Percentiles rank a stretch among this genome's conserved stretches.
phyloP scores from a whole-genome alignment of 2,888 invertebrate genomes.

The Melieria crassipennis region DNA sequence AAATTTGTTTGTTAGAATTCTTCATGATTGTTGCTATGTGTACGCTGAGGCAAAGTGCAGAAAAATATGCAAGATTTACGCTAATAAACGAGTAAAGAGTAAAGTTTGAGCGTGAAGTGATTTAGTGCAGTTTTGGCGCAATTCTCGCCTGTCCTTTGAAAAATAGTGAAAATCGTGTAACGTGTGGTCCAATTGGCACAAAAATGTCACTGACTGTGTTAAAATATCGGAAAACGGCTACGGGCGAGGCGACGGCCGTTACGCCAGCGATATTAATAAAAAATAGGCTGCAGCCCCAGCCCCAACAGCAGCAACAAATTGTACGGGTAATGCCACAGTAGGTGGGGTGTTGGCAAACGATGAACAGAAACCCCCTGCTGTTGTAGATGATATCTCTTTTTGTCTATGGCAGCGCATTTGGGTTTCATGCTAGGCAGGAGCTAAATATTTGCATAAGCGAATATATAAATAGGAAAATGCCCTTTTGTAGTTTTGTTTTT shows the following conservation, averaged over 20 bases:
- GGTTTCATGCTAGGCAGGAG: neutral
- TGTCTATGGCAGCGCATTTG: neutral
- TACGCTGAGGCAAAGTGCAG: no score
- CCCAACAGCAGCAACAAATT: conserved; percentile 36
- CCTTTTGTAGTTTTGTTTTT: no score
- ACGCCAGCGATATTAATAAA: conserved; percentile 41
- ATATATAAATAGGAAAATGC: neutral
- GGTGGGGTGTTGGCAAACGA: neutral
- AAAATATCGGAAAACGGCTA: conserved; percentile 49
- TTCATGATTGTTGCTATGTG: no score
- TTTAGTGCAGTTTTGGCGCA: no score
- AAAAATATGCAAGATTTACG: no score
- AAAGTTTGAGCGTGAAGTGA: no score
- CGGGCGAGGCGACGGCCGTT: conserved; percentile 42
- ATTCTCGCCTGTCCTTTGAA: neutral
- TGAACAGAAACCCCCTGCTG: neutral
- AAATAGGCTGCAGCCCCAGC: conserved; percentile 41
- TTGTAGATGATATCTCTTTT: no score
- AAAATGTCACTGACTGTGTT: conserved; percentile 55
- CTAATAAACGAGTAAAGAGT: no score
- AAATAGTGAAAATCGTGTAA: neutral
- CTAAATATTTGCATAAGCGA: conserved; percentile 18
- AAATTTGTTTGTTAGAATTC: no score
- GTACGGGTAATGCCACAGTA: conserved; percentile 43
- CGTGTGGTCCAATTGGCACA: neutral